phyloP scores from a whole-genome alignment of 2,888 invertebrate species.

The Pachycephus smyrnensis region DNA sequence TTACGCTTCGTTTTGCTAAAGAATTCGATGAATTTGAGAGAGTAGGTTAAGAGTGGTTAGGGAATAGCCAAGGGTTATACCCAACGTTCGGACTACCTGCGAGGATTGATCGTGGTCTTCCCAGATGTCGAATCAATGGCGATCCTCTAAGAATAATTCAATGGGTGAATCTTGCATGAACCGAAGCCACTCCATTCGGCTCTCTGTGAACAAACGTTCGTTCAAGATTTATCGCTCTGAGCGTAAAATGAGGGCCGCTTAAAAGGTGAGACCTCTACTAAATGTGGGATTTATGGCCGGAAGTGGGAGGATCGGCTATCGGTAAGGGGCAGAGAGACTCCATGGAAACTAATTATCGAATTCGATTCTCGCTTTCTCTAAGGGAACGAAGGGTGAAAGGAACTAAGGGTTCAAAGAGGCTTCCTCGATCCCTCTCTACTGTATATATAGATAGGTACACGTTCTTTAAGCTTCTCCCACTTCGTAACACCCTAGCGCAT shows the following conservation, averaged over 20 bases:
- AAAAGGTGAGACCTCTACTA: constrained; percentile 9
- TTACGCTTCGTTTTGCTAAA: not conserved
- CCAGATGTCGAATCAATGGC: constrained; percentile 37
- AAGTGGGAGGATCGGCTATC: constrained; percentile 10
- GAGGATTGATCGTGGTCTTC: constrained; percentile 19
- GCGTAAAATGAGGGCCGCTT: constrained; percentile 26
- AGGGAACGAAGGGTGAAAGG: constrained; percentile 5
- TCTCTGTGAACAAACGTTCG: constrained; percentile 23
- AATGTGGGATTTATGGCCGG: constrained; percentile 25
- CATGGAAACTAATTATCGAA: constrained; percentile 10
- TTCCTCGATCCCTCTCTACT: not conserved
- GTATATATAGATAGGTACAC: not conserved
- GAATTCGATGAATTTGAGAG: not conserved
- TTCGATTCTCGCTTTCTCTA: constrained; percentile 14
- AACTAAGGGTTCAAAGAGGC: not conserved
- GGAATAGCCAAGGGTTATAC: not conserved
- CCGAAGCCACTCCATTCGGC: constrained; percentile 24
- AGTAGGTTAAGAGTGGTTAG: not conserved
- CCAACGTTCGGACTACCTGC: not conserved
- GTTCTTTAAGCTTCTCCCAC: not conserved
- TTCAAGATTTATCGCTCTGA: constrained; percentile 33
- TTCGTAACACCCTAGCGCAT: not conserved
- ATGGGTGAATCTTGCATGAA: constrained; percentile 35
- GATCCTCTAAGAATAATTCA: constrained; percentile 38
- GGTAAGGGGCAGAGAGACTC: constrained; percentile 2